Evolutionary conservation across 2,113 vertebrate species (phyloP).

Genomic region (Propithecus coquereli): DNA sequence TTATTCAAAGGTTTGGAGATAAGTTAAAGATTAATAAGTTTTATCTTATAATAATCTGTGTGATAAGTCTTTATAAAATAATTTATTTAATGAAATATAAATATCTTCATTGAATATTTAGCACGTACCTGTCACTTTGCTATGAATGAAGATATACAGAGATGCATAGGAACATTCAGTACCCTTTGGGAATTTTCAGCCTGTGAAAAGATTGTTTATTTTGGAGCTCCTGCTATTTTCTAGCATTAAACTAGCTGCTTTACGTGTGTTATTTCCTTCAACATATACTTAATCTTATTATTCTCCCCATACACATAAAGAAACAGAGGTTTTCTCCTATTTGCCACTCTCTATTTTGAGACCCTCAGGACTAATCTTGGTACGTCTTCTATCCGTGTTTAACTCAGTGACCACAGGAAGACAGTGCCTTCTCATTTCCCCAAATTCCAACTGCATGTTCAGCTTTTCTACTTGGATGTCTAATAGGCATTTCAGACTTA

Average conservation of each 20-base stretch:
- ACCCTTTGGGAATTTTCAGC: neutral
- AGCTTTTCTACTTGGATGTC: neutral
- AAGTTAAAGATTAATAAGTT: neutral
- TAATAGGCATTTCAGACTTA: neutral
- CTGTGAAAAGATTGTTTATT: neutral
- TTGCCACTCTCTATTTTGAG: neutral
- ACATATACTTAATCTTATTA: neutral
- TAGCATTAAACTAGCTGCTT: neutral
- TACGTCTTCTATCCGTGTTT: neutral
- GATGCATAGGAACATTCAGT: neutral
- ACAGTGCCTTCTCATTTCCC: neutral
- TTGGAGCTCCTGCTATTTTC: neutral
- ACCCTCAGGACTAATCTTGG: neutral
- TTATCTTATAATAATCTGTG: neutral
- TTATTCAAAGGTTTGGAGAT: neutral
- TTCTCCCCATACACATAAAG: neutral
- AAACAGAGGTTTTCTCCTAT: neutral
- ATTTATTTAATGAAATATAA: neutral
- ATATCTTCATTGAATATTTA: neutral
- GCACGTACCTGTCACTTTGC: neutral
- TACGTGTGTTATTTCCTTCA: neutral
- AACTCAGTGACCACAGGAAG: neutral
- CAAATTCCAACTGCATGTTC: neutral
- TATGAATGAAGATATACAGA: neutral
- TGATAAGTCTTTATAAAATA: neutral